Evolutionary conservation across 2,797 vertebrate genomes (phyloP).

Genomic region (Distichodus sexfasciatus): DNA sequence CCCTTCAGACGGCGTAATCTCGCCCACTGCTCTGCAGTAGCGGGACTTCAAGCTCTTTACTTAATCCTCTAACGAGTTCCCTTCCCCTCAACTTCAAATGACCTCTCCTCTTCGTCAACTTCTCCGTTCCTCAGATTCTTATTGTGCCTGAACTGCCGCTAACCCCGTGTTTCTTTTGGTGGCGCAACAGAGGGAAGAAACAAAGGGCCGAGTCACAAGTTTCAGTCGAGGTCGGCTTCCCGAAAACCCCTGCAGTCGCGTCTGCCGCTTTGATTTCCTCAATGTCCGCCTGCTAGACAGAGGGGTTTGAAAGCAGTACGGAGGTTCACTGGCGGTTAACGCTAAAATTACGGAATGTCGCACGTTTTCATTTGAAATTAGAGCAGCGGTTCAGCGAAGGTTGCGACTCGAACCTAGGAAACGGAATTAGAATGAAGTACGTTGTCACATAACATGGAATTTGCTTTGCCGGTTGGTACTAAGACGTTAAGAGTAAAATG

Average conservation of each 20-base stretch:
- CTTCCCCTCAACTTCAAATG: constrained; percentile 75
- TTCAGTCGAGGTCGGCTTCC: constrained; percentile 73
- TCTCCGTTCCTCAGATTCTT: constrained; percentile 78
- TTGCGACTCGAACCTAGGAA: no score
- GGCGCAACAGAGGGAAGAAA: constrained; percentile 59
- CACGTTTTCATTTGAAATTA: constrained; percentile 14
- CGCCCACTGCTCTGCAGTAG: constrained; percentile 51
- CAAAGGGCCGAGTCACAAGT: constrained; percentile 65
- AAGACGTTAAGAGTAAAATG: no score
- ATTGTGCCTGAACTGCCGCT: constrained; percentile 74
- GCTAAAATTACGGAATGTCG: constrained; percentile 50
- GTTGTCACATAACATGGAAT: no score
- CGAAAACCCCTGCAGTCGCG: constrained; percentile 71
- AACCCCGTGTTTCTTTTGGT: constrained; percentile 73
- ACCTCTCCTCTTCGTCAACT: constrained; percentile 77
- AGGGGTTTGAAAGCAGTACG: constrained; percentile 57
- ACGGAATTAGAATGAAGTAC: no score
- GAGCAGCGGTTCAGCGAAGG: constrained; percentile 30
- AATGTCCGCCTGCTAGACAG: constrained; percentile 59
- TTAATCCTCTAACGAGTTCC: constrained; percentile 73
- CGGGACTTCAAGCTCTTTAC: constrained; percentile 66
- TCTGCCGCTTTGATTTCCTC: constrained; percentile 66
- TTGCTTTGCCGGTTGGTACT: no score
- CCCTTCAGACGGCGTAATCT: constrained; percentile 52
- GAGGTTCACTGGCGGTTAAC: constrained; percentile 52